These are phyloP conservation scores for Microcebus ravelobensis DNA, from an alignment of 2,113 vertebrate species.

Conservation along the genomic window DNA sequence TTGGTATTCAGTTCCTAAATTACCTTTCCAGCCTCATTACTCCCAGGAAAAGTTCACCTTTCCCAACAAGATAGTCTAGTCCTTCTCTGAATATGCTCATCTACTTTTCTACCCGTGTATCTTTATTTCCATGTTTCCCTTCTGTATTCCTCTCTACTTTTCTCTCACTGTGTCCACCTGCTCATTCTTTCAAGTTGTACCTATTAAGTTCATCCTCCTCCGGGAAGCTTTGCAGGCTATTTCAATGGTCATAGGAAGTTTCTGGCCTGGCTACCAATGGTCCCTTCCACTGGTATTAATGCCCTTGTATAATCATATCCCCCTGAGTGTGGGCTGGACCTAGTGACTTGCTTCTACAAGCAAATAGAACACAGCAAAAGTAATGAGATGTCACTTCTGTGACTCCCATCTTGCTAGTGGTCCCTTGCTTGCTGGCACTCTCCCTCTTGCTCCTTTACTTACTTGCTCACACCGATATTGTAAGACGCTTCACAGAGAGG, in stretches of 20 bases:
- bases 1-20: neutral
- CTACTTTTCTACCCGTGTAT: neutral
- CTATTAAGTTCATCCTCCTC: neutral
- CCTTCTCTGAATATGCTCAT: neutral
- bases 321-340: neutral
- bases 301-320: neutral
- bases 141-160: neutral
- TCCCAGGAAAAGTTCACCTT: neutral
- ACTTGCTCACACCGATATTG: neutral
- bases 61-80: neutral
- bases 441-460: neutral
- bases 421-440: neutral
- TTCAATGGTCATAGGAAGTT: neutral
- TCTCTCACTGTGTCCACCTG: neutral
- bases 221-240: neutral
- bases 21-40: neutral
- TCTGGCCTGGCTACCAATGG: neutral
- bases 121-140: neutral
- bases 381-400: neutral
- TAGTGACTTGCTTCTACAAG: neutral
- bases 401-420: neutral
- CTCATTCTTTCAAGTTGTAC: neutral
- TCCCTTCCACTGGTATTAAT: neutral
- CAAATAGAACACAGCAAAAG: neutral
- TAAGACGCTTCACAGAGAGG: neutral